A percentile compares a stretch with the other conserved stretches of the same genome.
phyloP scores from a whole-genome alignment of 2,888 invertebrate genomes.

The Pachliopta kotzebuea region DNA sequence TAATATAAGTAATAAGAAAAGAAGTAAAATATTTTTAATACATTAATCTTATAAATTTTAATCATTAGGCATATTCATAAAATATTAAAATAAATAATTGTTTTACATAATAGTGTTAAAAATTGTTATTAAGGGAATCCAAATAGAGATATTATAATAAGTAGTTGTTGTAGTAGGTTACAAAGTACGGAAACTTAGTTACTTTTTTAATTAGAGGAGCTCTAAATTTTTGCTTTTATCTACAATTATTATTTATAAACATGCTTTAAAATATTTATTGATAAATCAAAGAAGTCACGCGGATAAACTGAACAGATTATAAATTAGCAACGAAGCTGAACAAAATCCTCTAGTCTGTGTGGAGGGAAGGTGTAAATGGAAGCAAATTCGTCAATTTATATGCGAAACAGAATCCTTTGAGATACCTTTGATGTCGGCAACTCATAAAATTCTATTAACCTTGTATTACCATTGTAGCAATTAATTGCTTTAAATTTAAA shows the following conservation, averaged over 20 bases:
- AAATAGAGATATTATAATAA: no score
- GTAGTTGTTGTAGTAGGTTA: no score
- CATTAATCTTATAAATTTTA: no score
- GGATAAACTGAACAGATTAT: slow-evolving; percentile 65
- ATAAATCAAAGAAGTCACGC: slow-evolving; percentile 30
- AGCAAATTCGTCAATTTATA: slow-evolving; percentile 79
- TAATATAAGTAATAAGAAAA: no score
- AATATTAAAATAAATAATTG: no score
- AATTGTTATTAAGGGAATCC: no score
- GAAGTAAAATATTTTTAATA: no score
- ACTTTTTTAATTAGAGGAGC: not conserved
- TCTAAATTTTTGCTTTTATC: not conserved
- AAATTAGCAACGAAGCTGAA: slow-evolving; percentile 62
- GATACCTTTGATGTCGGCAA: slow-evolving; percentile 47
- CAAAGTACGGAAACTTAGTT: no score
- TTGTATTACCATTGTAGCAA: slow-evolving; percentile 27
- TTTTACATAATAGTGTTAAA: no score
- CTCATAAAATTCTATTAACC: slow-evolving; percentile 46
- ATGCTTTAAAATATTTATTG: not conserved
- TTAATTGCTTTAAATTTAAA: slow-evolving; percentile 15
- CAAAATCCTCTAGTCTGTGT: slow-evolving; percentile 48
- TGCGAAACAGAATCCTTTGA: slow-evolving; percentile 69
- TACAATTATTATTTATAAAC: not conserved
- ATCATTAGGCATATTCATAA: no score
- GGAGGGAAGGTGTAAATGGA: slow-evolving; percentile 73